Evolutionary conservation across 2,888 invertebrate genomes (phyloP).

Genomic region (Sclerodermus sp.): DNA sequence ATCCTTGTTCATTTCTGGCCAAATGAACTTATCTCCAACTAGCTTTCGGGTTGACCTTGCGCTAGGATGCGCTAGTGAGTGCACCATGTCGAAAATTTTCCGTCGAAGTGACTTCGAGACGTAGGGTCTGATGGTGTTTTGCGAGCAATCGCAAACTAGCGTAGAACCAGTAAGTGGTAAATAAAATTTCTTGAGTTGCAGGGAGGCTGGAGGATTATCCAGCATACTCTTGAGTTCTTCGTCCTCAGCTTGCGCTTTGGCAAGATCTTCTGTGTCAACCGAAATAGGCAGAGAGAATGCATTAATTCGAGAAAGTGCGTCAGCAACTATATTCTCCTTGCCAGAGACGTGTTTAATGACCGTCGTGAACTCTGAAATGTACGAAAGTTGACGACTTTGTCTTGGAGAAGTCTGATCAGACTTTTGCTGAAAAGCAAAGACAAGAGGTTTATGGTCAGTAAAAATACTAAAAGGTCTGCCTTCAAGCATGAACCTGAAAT

Average conservation of each 20-base stretch:
- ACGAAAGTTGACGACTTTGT: constrained; percentile 27
- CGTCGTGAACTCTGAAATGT: constrained; percentile 6
- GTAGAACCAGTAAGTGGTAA: constrained; percentile 5
- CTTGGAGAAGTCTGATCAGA: constrained; percentile 23
- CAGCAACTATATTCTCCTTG: constrained; percentile 2
- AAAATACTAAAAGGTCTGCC: constrained; percentile 2
- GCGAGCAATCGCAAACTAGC: constrained; percentile 18
- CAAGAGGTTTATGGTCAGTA: constrained; percentile 12
- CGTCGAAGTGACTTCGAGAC: constrained; percentile 19
- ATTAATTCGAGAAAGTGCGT: constrained; percentile 3
- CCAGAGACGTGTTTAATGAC: constrained; percentile 3
- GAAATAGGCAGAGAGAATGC: constrained; percentile 11
- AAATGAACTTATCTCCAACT: constrained; percentile 12
- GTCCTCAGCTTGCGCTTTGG: not conserved
- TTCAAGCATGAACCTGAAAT: constrained; percentile 12
- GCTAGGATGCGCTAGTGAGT: constrained; percentile 25
- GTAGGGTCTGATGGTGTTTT: constrained; percentile 22
- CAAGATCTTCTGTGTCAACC: not conserved
- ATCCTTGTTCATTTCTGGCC: constrained; percentile 19
- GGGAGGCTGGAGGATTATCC: not conserved
- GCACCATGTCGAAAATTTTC: constrained; percentile 18
- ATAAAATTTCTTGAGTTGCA: too few relatives aligned
- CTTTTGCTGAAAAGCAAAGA: constrained; percentile 16
- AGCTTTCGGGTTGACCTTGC: constrained; percentile 18
- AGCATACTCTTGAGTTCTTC: not conserved